These are phyloP conservation scores for Leptodactylus fallax DNA, from an alignment of 2,797 vertebrate species.

Conservation along the genomic window DNA sequence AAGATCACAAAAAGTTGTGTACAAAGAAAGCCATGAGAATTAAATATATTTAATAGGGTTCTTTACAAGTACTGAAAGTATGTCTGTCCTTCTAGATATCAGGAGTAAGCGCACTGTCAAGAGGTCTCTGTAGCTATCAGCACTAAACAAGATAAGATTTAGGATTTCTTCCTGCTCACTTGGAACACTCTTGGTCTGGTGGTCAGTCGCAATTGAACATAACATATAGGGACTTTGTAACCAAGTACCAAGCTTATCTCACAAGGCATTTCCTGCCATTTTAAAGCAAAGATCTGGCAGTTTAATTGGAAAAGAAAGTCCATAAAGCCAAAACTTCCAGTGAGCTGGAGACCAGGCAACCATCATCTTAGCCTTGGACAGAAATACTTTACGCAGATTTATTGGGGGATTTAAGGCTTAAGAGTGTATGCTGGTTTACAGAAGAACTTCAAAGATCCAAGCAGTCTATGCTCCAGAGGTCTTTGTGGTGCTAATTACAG, in stretches of 20 bases:
- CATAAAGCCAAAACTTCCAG: slow-evolving; percentile 35
- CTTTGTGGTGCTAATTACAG: slow-evolving; percentile 27
- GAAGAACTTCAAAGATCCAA: slow-evolving; percentile 25
- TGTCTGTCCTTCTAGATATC: too few species aligned
- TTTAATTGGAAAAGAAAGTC: slow-evolving; percentile 49
- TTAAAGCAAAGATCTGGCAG: slow-evolving; percentile 40
- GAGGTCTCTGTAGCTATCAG: slow-evolving; percentile 23
- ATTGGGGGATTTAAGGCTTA: slow-evolving; percentile 48
- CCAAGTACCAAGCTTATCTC: slow-evolving; percentile 41
- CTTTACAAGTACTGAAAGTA: too few species aligned
- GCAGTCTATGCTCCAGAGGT: not conserved
- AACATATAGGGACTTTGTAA: not conserved
- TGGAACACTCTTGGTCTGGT: slow-evolving; percentile 46
- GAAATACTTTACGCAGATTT: slow-evolving; percentile 39
- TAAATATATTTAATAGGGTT: too few species aligned
- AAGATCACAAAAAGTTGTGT: too few species aligned
- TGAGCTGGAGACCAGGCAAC: slow-evolving; percentile 16
- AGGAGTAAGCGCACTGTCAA: not conserved
- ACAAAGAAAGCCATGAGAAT: too few species aligned
- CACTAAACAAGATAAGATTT: slow-evolving; percentile 46
- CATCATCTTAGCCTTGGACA: slow-evolving; percentile 34
- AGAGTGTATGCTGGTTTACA: slow-evolving; percentile 7
- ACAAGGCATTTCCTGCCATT: slow-evolving; percentile 58
- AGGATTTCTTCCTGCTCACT: slow-evolving; percentile 38
- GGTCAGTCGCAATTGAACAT: slow-evolving; percentile 35